Evolutionary conservation across 2,113 vertebrate genomes (phyloP).

Genomic region (Nothobranchius furzeri): DNA sequence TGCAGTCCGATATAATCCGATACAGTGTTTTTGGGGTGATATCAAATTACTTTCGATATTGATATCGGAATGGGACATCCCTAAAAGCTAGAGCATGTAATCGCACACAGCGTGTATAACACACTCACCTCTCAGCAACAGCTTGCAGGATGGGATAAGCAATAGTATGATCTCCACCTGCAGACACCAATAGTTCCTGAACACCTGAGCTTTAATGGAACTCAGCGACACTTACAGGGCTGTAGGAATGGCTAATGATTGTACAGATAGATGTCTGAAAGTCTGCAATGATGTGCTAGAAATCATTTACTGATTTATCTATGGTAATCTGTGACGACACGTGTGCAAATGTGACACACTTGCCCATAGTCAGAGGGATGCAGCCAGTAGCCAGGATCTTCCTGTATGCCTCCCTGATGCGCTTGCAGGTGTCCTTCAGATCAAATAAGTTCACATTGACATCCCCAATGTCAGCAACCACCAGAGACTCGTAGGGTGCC

Average conservation of each 20-base stretch:
- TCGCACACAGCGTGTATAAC: background rate
- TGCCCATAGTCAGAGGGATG: constrained; percentile 90
- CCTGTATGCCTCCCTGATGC: constrained; percentile 82
- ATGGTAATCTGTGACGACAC: background rate
- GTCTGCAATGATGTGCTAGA: background rate
- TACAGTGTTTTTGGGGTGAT: no score
- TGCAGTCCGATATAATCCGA: no score
- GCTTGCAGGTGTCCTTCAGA: constrained; percentile 87
- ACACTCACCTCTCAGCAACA: constrained; percentile 85
- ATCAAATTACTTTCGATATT: no score
- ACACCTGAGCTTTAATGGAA: background rate
- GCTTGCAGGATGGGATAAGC: constrained; percentile 94
- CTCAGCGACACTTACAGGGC: background rate
- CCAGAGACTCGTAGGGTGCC: constrained; percentile 84
- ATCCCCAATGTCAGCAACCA: constrained; percentile 90
- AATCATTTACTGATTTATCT: background rate
- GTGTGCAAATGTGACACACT: constrained; percentile 57
- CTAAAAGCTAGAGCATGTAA: background rate
- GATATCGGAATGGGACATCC: no score
- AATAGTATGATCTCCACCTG: constrained; percentile 95
- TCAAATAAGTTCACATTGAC: constrained; percentile 88
- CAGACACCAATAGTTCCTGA: constrained; percentile 18
- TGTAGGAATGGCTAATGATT: constrained; percentile 8
- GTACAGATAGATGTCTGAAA: background rate
- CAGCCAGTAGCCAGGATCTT: constrained; percentile 79